These are phyloP conservation scores for Trachurus trachurus DNA, from an alignment of 2,797 vertebrate genomes.

Conservation along the genomic window DNA sequence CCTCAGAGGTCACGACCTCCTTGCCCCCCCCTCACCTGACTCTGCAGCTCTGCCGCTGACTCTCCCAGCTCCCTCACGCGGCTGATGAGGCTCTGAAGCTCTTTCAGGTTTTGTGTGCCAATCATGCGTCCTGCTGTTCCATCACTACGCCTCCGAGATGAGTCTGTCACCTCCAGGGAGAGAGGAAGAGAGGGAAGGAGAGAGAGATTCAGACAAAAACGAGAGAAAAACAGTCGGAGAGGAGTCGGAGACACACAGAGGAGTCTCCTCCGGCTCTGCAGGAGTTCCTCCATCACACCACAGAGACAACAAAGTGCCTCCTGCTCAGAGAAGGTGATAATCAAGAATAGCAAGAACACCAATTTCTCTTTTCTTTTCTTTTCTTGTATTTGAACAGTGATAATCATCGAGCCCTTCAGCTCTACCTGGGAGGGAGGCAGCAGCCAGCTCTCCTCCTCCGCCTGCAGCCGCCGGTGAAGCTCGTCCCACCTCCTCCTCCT, in stretches of 20 bases:
- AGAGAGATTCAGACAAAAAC: constrained; percentile 19
- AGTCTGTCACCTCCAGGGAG: constrained; percentile 83
- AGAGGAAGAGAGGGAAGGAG: constrained; percentile 27
- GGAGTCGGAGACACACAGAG: constrained; percentile 19
- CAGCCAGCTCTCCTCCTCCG: constrained; percentile 64
- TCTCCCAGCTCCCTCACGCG: constrained; percentile 86
- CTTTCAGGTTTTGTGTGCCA: constrained; percentile 83
- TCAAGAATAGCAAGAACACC: constrained; percentile 47
- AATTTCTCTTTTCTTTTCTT: constrained; percentile 28
- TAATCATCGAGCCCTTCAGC: constrained; percentile 69
- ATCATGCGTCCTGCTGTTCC: constrained; percentile 72
- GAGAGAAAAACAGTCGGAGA: constrained; percentile 29
- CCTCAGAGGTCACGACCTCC: constrained; percentile 3
- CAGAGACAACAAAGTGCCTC: constrained; percentile 60
- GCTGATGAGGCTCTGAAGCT: constrained; percentile 84
- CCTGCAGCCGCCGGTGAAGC: constrained; percentile 72
- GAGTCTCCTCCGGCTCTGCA: constrained; percentile 56
- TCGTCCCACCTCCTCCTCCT: constrained; percentile 75
- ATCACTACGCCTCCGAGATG: constrained; percentile 73
- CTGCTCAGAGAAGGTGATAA: constrained; percentile 77
- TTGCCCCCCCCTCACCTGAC: constrained; percentile 78
- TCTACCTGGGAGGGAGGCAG: constrained; percentile 66
- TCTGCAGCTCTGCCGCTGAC: constrained; percentile 69
- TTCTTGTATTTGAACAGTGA: constrained; percentile 54
- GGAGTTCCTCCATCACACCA: constrained; percentile 62